Conservation (phyloP, 2,888 invertebrate species). For the Omphaloscelis lunosa region DNA sequence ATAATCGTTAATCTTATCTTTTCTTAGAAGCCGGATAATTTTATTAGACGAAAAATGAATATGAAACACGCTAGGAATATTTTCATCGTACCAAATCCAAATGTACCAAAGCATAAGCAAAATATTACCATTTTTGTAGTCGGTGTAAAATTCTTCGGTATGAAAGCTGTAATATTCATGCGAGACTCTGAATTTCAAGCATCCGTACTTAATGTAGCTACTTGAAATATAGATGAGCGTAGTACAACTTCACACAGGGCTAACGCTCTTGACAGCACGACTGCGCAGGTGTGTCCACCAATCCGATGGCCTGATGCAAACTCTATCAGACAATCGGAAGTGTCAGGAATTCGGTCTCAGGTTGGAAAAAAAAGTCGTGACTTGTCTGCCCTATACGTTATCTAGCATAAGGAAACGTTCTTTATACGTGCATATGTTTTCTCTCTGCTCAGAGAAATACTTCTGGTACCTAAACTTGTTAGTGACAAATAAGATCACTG, state of each 20-base stretch:
- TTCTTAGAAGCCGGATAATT: slow-evolving; percentile 46
- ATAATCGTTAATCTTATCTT: slow-evolving; percentile 74
- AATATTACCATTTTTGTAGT: background rate
- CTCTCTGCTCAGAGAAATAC: background rate
- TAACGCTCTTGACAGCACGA: slow-evolving; percentile 20
- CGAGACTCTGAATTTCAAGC: slow-evolving; percentile 24
- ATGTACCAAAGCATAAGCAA: background rate
- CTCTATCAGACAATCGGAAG: slow-evolving; percentile 14
- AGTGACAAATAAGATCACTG: slow-evolving; percentile 19
- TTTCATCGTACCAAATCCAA: background rate
- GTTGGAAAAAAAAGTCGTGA: background rate
- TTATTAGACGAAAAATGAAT: slow-evolving; percentile 28
- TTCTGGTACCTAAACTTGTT: slow-evolving; percentile 8
- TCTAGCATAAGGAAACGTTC: slow-evolving; percentile 10
- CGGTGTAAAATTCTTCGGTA: slow-evolving; percentile 12
- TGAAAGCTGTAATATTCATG: slow-evolving; percentile 14
- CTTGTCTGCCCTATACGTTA: slow-evolving; percentile 2
- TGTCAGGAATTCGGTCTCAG: background rate
- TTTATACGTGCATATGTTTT: slow-evolving; percentile 24
- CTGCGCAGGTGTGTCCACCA: slow-evolving; percentile 45
- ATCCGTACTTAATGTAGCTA: slow-evolving; percentile 24
- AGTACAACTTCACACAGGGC: slow-evolving; percentile 29
- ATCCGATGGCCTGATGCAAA: slow-evolving; percentile 12
- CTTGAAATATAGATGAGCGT: slow-evolving; percentile 34
- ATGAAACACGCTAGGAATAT: slow-evolving; percentile 4